phyloP scores from a whole-genome alignment of 2,888 invertebrate genomes.

The Drosophila ustulata region DNA sequence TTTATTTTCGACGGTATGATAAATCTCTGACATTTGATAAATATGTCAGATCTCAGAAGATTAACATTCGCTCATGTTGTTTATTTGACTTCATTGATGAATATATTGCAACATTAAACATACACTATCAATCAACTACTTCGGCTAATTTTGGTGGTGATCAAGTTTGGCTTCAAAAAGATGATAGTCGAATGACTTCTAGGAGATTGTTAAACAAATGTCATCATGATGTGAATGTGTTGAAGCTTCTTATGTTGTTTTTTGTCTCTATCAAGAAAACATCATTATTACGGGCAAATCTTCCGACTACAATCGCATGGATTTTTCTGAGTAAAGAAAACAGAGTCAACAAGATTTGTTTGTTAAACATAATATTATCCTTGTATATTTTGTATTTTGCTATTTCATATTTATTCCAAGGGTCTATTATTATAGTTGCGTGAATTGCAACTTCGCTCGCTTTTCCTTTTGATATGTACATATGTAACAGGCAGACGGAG shows the following conservation, averaged over 20 bases:
- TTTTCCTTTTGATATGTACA: too few relatives aligned
- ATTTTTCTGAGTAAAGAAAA: too few relatives aligned
- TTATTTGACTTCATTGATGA: conserved; percentile 4
- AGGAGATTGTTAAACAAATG: not conserved
- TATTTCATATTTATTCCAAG: too few relatives aligned
- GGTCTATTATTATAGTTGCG: too few relatives aligned
- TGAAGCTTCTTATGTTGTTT: not conserved
- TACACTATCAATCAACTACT: conserved; percentile 8
- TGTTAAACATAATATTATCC: not conserved
- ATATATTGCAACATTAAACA: conserved; percentile 6
- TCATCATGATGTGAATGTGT: not conserved
- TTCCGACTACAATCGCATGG: not conserved
- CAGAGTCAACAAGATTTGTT: too few relatives aligned
- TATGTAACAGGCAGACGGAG: too few relatives aligned
- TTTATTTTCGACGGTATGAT: not conserved
- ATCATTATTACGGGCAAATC: not conserved
- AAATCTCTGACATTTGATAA: conserved; percentile 4
- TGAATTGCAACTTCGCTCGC: too few relatives aligned
- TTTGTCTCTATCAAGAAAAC: not conserved
- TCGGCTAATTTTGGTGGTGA: not conserved
- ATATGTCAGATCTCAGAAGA: conserved; percentile 5
- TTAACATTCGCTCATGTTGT: conserved; percentile 3
- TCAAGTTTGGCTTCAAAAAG: not conserved
- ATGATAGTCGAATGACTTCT: not conserved
- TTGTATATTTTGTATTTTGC: not conserved